phyloP scores from a whole-genome alignment of 2,888 invertebrate genomes.

The Prosapia bicincta region DNA sequence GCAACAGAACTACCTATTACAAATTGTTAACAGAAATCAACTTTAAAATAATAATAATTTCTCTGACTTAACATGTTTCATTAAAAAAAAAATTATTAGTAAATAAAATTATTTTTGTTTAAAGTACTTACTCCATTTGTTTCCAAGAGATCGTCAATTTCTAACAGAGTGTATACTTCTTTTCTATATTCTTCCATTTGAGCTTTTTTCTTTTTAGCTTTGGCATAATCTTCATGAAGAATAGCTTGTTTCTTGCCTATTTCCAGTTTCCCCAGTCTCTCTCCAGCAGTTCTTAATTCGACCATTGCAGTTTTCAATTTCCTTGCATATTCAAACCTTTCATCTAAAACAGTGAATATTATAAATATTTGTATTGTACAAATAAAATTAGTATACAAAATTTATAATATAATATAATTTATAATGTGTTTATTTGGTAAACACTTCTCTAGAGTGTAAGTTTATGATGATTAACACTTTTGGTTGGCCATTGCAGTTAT shows the following conservation, averaged over 20 bases:
- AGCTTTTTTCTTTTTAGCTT: conserved; percentile 82
- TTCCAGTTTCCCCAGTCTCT: conserved; percentile 85
- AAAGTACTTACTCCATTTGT: conserved; percentile 65
- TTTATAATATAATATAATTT: background rate
- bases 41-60: too few species aligned
- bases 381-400: background rate
- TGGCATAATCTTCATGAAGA: conserved; percentile 87
- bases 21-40: too few species aligned
- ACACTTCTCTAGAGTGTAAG: too few species aligned
- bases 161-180: conserved; percentile 69
- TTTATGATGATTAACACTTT: too few species aligned
- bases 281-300: conserved; percentile 79
- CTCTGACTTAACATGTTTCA: too few species aligned
- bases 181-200: conserved; percentile 82
- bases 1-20: too few species aligned
- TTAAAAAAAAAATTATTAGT: too few species aligned
- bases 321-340: conserved; percentile 90
- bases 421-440: background rate
- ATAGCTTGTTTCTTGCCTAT: conserved; percentile 91
- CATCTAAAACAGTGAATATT: conserved; percentile 58
- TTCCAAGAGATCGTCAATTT: conserved; percentile 76
- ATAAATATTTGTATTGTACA: too few species aligned
- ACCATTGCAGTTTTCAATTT: conserved; percentile 83
- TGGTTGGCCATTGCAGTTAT: too few species aligned
- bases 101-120: too few species aligned